Percentiles rank a stretch among this genome's conserved stretches.
Evolutionary conservation across 92 coral and sea anemone species (phyloP).

Genomic region (Epizoanthus scotinus): DNA sequence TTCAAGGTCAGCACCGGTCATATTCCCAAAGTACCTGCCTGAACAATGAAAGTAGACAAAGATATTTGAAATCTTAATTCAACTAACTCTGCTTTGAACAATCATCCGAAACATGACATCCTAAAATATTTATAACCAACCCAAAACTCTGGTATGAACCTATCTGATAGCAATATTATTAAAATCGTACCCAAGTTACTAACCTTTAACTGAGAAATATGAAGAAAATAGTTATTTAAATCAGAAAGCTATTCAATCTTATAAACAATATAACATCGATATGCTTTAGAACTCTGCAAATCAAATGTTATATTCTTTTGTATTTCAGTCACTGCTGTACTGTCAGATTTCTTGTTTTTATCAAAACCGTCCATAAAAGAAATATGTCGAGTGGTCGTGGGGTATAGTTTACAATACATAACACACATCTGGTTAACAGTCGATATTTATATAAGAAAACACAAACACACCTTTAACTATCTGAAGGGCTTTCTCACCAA

Average conservation of each 20-base stretch:
- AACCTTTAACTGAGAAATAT: too few relatives aligned
- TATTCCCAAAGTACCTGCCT: slow-evolving; percentile 9
- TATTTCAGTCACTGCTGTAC: too few relatives aligned
- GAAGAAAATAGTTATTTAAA: too few relatives aligned
- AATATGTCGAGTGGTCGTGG: not conserved
- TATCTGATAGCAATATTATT: not conserved
- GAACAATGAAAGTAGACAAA: not conserved
- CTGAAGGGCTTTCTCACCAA: not conserved
- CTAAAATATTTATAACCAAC: not conserved
- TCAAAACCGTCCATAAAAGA: too few relatives aligned
- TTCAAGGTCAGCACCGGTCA: not conserved
- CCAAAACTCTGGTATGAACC: not conserved
- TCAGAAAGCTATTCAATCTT: too few relatives aligned
- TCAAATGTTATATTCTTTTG: too few relatives aligned
- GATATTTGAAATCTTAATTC: not conserved
- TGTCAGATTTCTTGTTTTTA: too few relatives aligned
- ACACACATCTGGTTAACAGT: not conserved
- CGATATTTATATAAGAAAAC: not conserved
- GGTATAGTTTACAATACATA: not conserved
- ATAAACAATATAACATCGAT: too few relatives aligned
- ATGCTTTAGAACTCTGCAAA: too few relatives aligned
- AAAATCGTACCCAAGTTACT: not conserved
- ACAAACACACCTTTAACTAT: not conserved
- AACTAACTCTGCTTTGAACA: not conserved
- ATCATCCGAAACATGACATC: not conserved